Evolutionary conservation across 1,140 invertebrate genomes (phyloP), one percentile per base, ranked within the genome.

Genomic region (Tribolium madens): DNA sequence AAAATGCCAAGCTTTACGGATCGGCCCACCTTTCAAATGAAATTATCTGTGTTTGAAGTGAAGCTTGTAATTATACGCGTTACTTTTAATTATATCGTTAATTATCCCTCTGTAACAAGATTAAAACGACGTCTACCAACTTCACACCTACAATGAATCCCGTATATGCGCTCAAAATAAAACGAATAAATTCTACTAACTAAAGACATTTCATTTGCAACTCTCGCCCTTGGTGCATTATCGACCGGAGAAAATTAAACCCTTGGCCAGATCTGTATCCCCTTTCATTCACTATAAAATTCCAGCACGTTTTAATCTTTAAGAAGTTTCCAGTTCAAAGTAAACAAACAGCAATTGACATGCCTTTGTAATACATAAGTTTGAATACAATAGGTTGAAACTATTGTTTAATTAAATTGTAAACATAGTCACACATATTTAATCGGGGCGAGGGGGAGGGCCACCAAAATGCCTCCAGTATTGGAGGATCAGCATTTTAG

Each of bases 161-260:
- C 21, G 18, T 64, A n/a, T n/a, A 13, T 64, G 21, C 17, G 21
- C 26, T 64, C 14, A 64, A 50, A 33, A 64, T 64, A 64, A 31
- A 64, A 9, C n/a, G 57, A 64, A 64, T 64, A 64, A 33, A 64
- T 64, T 33, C 31, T n/a, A 42, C 12, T 9, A 64, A 15, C 21
- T 33, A 64, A 64, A 64, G 57, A 64, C 57, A 42, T 64, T 57
- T 64, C 57, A 64, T 31, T 64, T 64, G 57, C 57, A 64, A 64
- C 3, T 64, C 26, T 33, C 14, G 26, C 21, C n/a, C n/a, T 64
- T 14, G 5, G 57, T 33, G 21, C 57, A 64, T 12, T 33, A 64
- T 64, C 57, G 57, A 64, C 57, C 57, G 26, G 3, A 36, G 21
- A 64, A 64, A 64, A 64, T 64, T 64, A 64, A 64, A 64, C 26